Base-by-base conservation (phyloP, 2,113 vertebrate species). In the Elephantulus edwardii region DNA sequence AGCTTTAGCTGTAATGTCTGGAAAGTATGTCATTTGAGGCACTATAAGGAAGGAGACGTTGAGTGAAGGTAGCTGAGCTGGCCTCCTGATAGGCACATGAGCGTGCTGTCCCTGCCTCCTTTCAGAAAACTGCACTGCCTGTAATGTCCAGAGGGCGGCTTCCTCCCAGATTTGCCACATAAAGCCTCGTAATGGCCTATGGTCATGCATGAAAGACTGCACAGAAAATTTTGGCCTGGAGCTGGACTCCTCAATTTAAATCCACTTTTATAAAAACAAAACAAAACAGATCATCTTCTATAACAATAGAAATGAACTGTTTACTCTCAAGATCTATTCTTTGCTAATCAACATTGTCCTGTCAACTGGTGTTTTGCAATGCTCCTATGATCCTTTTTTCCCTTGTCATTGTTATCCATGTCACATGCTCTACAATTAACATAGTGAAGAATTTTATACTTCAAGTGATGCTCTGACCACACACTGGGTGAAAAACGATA, bases 371-470 rank as follows among this genome's bases (percentile, higher is more conserved):
- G 35, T n/a, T 44, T 88, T 71, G 46, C 5, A 5, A 3, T 5
- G 20, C 8, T 93, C 42, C 64, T 74, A 79, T 81, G 54, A 5
- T 20, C 30, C 50, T 58, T 54, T 88, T 70, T 70, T 13, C 70
- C 42, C 7, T 2, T 1, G n/a, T n/a, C n/a, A n/a, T 62, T 90
- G 90, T 10, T 19, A 42, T 56, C 86, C 78, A 72, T 1, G 0
- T 81, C 42, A 71, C 52, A 92, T 33, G 80, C 35, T 89, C 44
- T 79, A 19, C 89, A 94, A 56, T 95, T 83, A 89, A 16, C 13
- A 8, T 42, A 64, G 56, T 82, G 22, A 95, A 84, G 80, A 70
- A 35, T 71, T 96, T 89, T 88, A 83, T 28, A 83, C 91, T 26
- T 1, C 46, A 22, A 33, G 70, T 75, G 71, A 60, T 92, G 42